Base-by-base conservation (phyloP, 2,888 invertebrate genomes). In the Ditylenchus weischeri region DNA sequence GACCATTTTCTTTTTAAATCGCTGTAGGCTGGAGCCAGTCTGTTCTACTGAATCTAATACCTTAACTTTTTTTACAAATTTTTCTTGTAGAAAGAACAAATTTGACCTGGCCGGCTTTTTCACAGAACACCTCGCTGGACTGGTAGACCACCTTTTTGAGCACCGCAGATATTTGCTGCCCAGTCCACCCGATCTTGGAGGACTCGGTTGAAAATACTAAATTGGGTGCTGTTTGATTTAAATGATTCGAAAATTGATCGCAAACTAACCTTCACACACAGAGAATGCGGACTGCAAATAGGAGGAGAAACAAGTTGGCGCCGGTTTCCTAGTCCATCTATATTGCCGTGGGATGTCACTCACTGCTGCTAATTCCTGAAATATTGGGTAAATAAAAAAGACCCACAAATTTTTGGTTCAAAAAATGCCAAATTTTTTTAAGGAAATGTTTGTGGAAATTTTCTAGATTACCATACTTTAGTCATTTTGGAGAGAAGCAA, bases 281-380 rank as follows among this genome's bases (percentile, higher is more conserved):
- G 15, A 63, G 57, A 70, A 59, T 13, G 69, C 75, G 0, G 62
- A 62, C 11, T 58, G 35, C 0, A 79, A 64, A 82, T 93, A 94
- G 21, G 87, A 84, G 72, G 92, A 92, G 48, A 90, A 88, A 78
- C 90, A 90, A 0, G 88, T 89, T 0, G 93, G 93, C 36, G 90
- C 87, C 57, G 79, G 74, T 65, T 75, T 78, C 58, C 77, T 79
- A 35, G 82, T 80, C 83, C 83, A 83, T 49, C 81, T 70, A 63
- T 81, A 81, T 60, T 78, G 78, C 36, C 54, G 4, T 54, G 96
- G 96, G 84, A 96, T 91, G 83, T 95, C 93, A 76, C 89, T 90
- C 6, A 95, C 92, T 7, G 66, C 66, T 6, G 64, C 48, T 36
- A 66, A 62, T 18, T 66, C 62, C 66, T 65, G 18, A 23, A 35